These are phyloP conservation scores for Channallabes apus DNA, from an alignment of 2,797 vertebrate species.

Conservation along the genomic window DNA sequence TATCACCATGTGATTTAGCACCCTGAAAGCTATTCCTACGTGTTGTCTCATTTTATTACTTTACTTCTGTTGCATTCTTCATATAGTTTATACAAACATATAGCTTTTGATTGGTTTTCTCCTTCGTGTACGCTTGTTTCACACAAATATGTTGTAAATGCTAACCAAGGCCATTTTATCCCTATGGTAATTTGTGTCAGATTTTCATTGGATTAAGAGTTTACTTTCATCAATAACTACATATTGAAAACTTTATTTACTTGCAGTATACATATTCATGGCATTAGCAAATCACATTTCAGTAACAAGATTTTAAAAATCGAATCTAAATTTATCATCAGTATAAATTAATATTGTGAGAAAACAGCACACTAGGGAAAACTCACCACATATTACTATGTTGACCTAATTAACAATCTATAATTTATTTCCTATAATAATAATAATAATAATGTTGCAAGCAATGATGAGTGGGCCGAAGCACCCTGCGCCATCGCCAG, in stretches of 20 bases:
- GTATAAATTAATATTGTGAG: not conserved
- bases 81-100: not conserved
- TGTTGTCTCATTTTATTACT: not conserved
- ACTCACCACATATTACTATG: not conserved
- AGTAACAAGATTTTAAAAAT: not conserved
- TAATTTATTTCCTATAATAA: not conserved
- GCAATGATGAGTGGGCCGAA: too few species aligned
- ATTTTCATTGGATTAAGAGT: not conserved
- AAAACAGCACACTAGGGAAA: not conserved
- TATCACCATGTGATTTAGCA: not conserved
- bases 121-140: not conserved
- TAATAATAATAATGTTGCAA: too few species aligned
- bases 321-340: not conserved
- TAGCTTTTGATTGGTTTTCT: too few species aligned
- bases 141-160: not conserved
- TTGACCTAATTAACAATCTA: not conserved
- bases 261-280: too few species aligned
- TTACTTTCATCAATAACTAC: not conserved
- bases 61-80: not conserved
- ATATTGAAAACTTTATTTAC: not conserved
- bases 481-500: too few species aligned
- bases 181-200: not conserved
- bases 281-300: not conserved
- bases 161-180: not conserved
- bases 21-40: not conserved